These are phyloP conservation scores for Platygyra sinensis DNA, from an alignment of 64 coral and sea anemone genomes.

Conservation along the genomic window DNA sequence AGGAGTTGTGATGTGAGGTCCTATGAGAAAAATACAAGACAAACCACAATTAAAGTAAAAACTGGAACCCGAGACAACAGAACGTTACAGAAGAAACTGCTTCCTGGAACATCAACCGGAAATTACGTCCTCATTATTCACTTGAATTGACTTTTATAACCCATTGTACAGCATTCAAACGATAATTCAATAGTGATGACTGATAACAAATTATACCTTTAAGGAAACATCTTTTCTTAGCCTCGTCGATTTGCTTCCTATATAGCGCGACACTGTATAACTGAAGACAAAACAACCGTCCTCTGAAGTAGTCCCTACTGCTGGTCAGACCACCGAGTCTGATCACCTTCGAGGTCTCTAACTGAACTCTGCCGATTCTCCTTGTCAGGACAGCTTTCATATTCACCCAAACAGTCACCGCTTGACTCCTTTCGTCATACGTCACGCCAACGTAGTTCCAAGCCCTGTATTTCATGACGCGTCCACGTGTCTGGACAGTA, in stretches of 20 bases:
- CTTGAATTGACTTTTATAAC: too few species aligned
- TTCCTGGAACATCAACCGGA: too few species aligned
- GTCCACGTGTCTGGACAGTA: not conserved
- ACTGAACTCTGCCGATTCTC: slow-evolving; percentile 48
- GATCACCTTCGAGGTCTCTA: slow-evolving; percentile 64
- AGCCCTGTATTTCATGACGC: slow-evolving; percentile 17
- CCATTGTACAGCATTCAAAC: too few species aligned
- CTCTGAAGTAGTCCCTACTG: slow-evolving; percentile 55
- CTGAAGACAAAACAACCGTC: slow-evolving; percentile 73
- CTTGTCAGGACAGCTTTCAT: slow-evolving; percentile 50
- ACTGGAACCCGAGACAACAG: not conserved
- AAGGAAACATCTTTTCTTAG: slow-evolving; percentile 54
- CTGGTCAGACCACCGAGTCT: slow-evolving; percentile 54
- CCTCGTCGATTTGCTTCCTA: slow-evolving; percentile 54
- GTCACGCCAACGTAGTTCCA: slow-evolving; percentile 50
- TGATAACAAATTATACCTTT: not conserved
- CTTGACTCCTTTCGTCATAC: slow-evolving; percentile 35
- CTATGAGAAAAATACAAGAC: not conserved
- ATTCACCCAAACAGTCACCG: slow-evolving; percentile 76
- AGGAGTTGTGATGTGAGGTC: not conserved
- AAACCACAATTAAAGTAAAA: not conserved
- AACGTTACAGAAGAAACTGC: too few species aligned
- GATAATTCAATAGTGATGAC: not conserved
- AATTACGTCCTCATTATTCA: too few species aligned
- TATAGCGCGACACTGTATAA: slow-evolving; percentile 69